Evolutionary conservation across 2,797 vertebrate genomes (phyloP), one percentile per base, ranked within the genome.

Genomic region (Melanotaenia nigrans): DNA sequence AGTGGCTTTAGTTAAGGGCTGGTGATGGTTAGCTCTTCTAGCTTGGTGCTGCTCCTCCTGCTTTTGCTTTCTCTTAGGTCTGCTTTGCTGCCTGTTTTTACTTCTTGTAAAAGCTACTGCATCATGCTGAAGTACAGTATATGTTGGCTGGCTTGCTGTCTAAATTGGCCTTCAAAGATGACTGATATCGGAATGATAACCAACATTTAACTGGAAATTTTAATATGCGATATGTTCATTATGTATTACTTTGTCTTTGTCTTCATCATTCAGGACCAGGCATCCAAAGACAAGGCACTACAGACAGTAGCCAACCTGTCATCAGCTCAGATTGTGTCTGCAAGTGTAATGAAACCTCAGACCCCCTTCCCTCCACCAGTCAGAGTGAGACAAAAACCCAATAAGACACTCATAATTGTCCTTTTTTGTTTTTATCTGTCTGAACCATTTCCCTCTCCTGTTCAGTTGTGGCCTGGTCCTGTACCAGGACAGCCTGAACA

Each of bases 301-400:
- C 97, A 98, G 93, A 98, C 96, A 72, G 97, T 98, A 93, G 97
- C 97, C 1, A 97, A 96, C 85, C 96, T 98, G 89, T 98, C 97
- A 20, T 98, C 97, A 0, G 97, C 97, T 57, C 97, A 98, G 94
- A 98, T 98, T 0, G 97, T 98, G 73, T 98, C 97, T 0, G 96
- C 97, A 74, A 97, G 96, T 24, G 96, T 97, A 83, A 95, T 98
- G 92, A 97, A 98, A 93, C 85, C 93, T 75, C 94, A 95, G 82
- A 95, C 96, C 81, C 94, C 96, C 73, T 97, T 96, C 89, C 95
- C 96, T 81, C 92, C 96, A 80, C 94, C 96, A 87, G 94, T 97
- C 78, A 94, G 96, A 95, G 97, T 97, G 92, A 94, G 92, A 84
- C 66, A 35, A 61, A 40, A 51, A 69, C 63, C 20, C 16, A 63